Evolutionary conservation across 2,888 invertebrate species (phyloP).

Genomic region (Calephelis perditalis): DNA sequence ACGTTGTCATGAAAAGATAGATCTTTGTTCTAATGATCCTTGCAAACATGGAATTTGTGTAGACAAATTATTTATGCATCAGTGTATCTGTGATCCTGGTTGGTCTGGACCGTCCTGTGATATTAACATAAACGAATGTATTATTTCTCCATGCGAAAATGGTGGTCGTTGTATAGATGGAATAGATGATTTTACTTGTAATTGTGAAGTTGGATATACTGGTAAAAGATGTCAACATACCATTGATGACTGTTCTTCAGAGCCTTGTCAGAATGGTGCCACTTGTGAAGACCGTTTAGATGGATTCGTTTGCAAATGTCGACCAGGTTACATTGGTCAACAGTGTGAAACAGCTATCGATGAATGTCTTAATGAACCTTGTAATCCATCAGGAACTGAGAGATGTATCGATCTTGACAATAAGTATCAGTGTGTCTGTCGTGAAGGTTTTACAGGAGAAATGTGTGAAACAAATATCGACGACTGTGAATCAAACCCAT

Average conservation of each 20-base stretch:
- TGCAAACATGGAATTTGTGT: constrained; percentile 96
- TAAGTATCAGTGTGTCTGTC: constrained; percentile 91
- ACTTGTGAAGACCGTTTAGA: constrained; percentile 92
- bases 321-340: constrained; percentile 94
- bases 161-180: constrained; percentile 94
- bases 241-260: constrained; percentile 93
- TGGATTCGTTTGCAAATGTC: constrained; percentile 94
- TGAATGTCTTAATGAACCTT: constrained; percentile 94
- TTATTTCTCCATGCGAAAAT: constrained; percentile 92
- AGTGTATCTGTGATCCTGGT: constrained; percentile 94
- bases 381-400: constrained; percentile 93
- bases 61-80: constrained; percentile 90
- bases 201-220: constrained; percentile 95
- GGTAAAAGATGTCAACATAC: constrained; percentile 96
- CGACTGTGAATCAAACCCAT: constrained; percentile 91
- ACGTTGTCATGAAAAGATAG: constrained; percentile 96
- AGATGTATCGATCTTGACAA: constrained; percentile 93
- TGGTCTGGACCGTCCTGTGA: constrained; percentile 94
- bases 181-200: constrained; percentile 90
- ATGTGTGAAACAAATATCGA: constrained; percentile 92
- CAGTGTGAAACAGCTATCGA: constrained; percentile 96
- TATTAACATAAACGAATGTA: constrained; percentile 94
- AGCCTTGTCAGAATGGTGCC: constrained; percentile 95
- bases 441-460: constrained; percentile 91
- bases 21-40: constrained; percentile 92